These are phyloP conservation scores for Sminthurides bifidus DNA, from an alignment of 1,140 invertebrate species.

Conservation along the genomic window DNA sequence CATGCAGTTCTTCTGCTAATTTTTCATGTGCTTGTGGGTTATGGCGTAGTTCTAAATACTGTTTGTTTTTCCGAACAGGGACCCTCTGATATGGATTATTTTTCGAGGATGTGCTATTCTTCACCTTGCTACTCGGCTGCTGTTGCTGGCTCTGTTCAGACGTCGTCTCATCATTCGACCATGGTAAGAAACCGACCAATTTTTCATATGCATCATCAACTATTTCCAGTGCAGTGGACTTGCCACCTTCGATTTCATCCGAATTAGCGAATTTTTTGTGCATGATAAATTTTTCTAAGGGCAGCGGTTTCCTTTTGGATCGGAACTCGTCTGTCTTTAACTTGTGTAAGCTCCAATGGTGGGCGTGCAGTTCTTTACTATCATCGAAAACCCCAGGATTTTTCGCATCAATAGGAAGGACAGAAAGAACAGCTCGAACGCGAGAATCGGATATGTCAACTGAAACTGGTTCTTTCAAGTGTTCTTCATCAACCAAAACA, in stretches of 20 bases:
- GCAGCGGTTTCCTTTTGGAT: neutral
- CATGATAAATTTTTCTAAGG: neutral
- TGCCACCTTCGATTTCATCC: too few relatives aligned
- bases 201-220: too few relatives aligned
- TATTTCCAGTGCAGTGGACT: too few relatives aligned
- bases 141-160: too few relatives aligned
- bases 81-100: too few relatives aligned
- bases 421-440: neutral
- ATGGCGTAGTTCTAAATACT: neutral
- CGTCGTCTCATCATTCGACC: too few relatives aligned
- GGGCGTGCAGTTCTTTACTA: neutral
- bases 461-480: constrained; percentile 2
- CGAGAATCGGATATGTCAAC: neutral
- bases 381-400: neutral
- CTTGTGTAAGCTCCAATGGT: neutral
- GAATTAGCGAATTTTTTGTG: constrained; percentile 1
- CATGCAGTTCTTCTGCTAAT: neutral
- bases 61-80: neutral
- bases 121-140: too few relatives aligned
- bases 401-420: neutral
- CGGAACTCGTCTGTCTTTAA: neutral
- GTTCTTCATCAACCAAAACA: neutral
- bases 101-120: too few relatives aligned
- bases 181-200: too few relatives aligned
- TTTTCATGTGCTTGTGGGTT: neutral